Conservation (phyloP, 2,888 invertebrate species). For the Orgyia antiqua region DNA sequence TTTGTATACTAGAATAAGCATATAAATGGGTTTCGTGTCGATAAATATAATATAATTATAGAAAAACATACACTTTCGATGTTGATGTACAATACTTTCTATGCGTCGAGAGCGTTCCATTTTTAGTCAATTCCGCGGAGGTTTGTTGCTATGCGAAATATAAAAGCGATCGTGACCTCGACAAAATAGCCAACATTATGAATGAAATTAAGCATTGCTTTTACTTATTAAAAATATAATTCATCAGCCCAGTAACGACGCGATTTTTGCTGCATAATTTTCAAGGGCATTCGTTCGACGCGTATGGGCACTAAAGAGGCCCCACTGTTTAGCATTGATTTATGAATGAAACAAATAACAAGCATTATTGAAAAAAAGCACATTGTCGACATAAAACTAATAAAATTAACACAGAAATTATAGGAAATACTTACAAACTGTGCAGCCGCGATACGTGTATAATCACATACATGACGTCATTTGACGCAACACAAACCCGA, state of each 20-base stretch:
- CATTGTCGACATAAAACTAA: constrained; percentile 38
- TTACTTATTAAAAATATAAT: constrained; percentile 35
- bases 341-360: constrained; percentile 65
- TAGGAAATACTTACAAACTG: constrained; percentile 76
- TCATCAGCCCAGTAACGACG: constrained; percentile 48
- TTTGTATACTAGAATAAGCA: constrained; percentile 17
- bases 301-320: constrained; percentile 41
- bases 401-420: constrained; percentile 66
- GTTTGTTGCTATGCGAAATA: constrained; percentile 56
- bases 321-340: constrained; percentile 42
- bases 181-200: constrained; percentile 32
- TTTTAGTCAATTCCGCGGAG: constrained; percentile 56
- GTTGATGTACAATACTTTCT: constrained; percentile 62
- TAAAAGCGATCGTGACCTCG: constrained; percentile 29
- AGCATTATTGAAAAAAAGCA: constrained; percentile 39
- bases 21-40: constrained; percentile 29
- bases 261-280: constrained; percentile 76
- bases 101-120: constrained; percentile 63
- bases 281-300: constrained; percentile 68
- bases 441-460: constrained; percentile 75
- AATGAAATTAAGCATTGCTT: constrained; percentile 46
- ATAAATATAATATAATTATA: constrained; percentile 37
- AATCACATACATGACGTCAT: constrained; percentile 78
- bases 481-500: constrained; percentile 75
- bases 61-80: constrained; percentile 37